Percentiles rank a stretch among this genome's conserved stretches.
Evolutionary conservation across 2,888 invertebrate species (phyloP).

Genomic region (Branchellion lobata): DNA sequence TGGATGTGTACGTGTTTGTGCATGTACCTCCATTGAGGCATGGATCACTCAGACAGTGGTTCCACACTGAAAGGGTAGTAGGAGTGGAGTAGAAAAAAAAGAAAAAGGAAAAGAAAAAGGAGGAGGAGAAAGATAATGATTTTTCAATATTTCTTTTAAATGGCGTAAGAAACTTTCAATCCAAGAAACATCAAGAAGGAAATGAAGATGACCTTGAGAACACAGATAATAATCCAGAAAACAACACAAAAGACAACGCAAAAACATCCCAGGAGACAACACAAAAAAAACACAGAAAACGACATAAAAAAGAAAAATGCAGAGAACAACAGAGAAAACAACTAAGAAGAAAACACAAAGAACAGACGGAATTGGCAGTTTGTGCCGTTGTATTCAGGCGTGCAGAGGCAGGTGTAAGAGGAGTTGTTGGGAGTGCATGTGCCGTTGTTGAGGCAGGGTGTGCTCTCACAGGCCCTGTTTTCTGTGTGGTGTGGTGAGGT

Average conservation of each 20-base stretch:
- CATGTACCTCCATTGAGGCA: constrained; percentile 46
- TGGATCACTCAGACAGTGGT: constrained; percentile 39
- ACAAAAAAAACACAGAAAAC: no score
- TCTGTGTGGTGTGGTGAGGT: neutral
- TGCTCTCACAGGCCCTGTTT: neutral
- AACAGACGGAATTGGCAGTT: constrained; percentile 47
- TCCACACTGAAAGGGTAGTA: constrained; percentile 26
- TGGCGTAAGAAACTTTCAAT: no score
- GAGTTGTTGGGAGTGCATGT: constrained; percentile 8
- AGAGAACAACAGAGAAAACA: no score
- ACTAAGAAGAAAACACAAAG: no score
- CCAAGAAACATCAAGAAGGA: no score
- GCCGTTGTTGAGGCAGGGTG: constrained; percentile 46
- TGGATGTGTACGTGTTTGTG: neutral
- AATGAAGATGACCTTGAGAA: no score
- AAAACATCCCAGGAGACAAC: no score
- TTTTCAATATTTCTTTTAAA: no score
- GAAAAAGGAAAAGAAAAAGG: neutral
- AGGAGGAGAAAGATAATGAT: neutral
- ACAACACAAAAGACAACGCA: no score
- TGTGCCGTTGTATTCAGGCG: constrained; percentile 46
- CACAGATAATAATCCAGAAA: no score
- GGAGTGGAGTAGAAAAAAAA: neutral
- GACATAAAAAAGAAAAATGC: no score
- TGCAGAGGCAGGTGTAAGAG: constrained; percentile 45